Evolutionary conservation across 2,888 invertebrate genomes (phyloP).

Genomic region (Hedya salicella): DNA sequence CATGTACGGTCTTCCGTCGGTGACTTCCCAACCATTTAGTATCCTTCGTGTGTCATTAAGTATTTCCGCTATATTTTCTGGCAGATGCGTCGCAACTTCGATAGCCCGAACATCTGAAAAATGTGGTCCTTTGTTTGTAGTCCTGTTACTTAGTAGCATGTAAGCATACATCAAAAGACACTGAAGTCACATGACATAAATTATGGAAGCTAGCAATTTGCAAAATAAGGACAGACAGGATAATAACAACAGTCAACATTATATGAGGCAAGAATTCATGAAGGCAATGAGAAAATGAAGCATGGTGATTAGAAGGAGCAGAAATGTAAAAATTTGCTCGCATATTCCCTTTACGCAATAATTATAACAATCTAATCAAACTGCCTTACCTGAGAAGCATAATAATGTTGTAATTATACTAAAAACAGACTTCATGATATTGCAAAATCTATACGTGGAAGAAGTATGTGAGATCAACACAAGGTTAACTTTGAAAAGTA

Average conservation of each 20-base stretch:
- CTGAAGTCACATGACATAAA: too few relatives aligned
- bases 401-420: conserved; percentile 53
- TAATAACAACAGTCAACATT: too few relatives aligned
- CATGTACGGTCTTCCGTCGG: conserved; percentile 71
- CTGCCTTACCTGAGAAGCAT: conserved; percentile 56
- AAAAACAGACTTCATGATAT: conserved; percentile 58
- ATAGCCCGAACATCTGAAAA: conserved; percentile 61
- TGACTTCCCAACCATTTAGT: conserved; percentile 66
- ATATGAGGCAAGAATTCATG: too few relatives aligned
- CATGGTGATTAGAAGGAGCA: too few relatives aligned
- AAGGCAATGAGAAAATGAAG: too few relatives aligned
- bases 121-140: too few relatives aligned
- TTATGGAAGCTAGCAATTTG: not conserved
- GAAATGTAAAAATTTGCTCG: too few relatives aligned
- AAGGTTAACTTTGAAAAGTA: conserved; percentile 44
- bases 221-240: too few relatives aligned
- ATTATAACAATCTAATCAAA: not conserved
- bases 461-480: conserved; percentile 43
- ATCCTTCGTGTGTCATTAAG: conserved; percentile 70
- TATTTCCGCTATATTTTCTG: conserved; percentile 57
- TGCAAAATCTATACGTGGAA: conserved; percentile 46
- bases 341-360: too few relatives aligned
- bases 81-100: conserved; percentile 65
- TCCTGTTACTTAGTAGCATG: conserved; percentile 45
- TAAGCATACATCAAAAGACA: too few relatives aligned